Percentiles rank a stretch among this genome's conserved stretches.
These are phyloP conservation scores for Spialia ferax DNA, from an alignment of 2,888 invertebrate genomes.

Conservation along the genomic window DNA sequence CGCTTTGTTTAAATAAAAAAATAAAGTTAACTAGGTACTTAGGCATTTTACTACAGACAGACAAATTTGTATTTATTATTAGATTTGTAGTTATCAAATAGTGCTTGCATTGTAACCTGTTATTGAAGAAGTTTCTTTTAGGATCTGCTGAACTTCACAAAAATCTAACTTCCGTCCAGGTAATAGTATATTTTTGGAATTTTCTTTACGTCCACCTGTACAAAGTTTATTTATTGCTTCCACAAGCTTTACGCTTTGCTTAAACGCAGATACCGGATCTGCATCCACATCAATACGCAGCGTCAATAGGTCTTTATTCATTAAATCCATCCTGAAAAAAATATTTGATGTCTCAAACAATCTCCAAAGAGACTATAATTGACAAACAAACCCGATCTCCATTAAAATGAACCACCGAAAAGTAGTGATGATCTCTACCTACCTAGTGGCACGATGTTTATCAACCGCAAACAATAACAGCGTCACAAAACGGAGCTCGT, in stretches of 20 bases:
- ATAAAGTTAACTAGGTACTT: too few species aligned
- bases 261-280: conserved; percentile 58
- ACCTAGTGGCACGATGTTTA: conserved; percentile 85
- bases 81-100: too few species aligned
- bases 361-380: conserved; percentile 70
- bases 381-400: conserved; percentile 72
- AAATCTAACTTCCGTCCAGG: conserved; percentile 74
- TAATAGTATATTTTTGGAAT: conserved; percentile 51
- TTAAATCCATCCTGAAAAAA: conserved; percentile 72
- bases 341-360: conserved; percentile 52
- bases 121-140: conserved; percentile 52
- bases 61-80: too few species aligned
- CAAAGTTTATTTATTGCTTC: conserved; percentile 73
- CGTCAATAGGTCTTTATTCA: conserved; percentile 67
- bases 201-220: conserved; percentile 49
- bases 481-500: conserved; percentile 83
- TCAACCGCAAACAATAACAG: conserved; percentile 86
- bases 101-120: conserved; percentile 48
- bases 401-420: conserved; percentile 76
- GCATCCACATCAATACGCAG: conserved; percentile 61
- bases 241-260: conserved; percentile 71
- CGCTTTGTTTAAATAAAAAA: conserved; percentile 33
- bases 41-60: too few species aligned
- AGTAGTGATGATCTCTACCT: conserved; percentile 84
- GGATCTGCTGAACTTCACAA: conserved; percentile 66